phyloP scores from a whole-genome alignment of 2,888 invertebrate species.

The Galerucella calmariensis region DNA sequence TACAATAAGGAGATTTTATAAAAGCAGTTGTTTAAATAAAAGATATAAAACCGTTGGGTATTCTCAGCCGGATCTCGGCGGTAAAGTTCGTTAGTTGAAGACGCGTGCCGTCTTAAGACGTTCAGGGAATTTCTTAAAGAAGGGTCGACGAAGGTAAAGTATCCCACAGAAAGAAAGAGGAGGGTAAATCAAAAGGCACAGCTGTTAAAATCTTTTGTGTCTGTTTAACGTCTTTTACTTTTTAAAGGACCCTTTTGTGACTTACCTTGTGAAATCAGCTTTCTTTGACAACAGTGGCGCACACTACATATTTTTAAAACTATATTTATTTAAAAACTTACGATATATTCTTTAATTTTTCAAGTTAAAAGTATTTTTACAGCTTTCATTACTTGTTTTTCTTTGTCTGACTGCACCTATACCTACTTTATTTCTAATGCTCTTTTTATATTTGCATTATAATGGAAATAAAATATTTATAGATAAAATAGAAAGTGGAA shows the following conservation, averaged over 20 bases:
- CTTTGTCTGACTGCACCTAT: too few relatives aligned
- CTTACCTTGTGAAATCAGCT: conserved; percentile 48
- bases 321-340: too few relatives aligned
- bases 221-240: conserved; percentile 59
- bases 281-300: conserved; percentile 28
- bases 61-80: conserved; percentile 42
- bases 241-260: conserved; percentile 54
- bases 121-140: conserved; percentile 57
- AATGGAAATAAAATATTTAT: too few relatives aligned
- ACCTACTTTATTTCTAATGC: too few relatives aligned
- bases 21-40: conserved; percentile 42
- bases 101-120: conserved; percentile 59
- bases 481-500: too few relatives aligned
- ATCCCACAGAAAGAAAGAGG: conserved; percentile 56
- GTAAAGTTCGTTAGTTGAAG: conserved; percentile 50
- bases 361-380: too few relatives aligned
- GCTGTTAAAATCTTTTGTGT: conserved; percentile 59
- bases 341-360: too few relatives aligned
- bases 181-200: conserved; percentile 62
- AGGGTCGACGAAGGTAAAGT: conserved; percentile 52
- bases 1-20: neutral
- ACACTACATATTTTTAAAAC: neutral
- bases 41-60: conserved; percentile 39
- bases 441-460: too few relatives aligned
- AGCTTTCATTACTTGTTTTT: too few relatives aligned